Evolutionary conservation across 2,797 vertebrate species (phyloP).

Genomic region (Delichon dasypus): DNA sequence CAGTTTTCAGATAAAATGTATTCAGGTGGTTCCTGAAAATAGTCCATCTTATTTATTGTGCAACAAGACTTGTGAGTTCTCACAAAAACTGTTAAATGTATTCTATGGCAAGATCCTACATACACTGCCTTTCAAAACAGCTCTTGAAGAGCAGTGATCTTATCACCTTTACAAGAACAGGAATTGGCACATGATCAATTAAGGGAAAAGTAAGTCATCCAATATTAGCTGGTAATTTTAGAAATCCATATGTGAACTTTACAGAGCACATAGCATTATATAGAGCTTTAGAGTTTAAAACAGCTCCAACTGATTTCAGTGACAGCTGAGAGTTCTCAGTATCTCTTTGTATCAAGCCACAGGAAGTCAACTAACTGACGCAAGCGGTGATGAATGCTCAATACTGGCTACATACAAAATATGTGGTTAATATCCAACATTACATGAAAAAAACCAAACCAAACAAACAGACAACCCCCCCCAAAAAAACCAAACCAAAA

Average conservation of each 20-base stretch:
- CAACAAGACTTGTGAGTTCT: neutral
- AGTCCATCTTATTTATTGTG: neutral
- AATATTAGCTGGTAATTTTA: neutral
- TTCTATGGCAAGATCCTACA: neutral
- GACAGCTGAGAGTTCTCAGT: neutral
- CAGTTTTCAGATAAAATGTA: neutral
- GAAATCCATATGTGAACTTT: neutral
- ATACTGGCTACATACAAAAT: neutral
- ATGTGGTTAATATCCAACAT: neutral
- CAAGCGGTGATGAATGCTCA: neutral
- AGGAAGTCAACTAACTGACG: neutral
- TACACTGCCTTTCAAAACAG: neutral
- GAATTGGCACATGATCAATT: neutral
- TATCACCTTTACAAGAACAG: neutral
- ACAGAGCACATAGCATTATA: neutral
- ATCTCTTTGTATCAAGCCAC: conserved; percentile 8
- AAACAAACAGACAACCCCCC: too few species aligned
- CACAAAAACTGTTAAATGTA: neutral
- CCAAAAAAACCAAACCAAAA: neutral
- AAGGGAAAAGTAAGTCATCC: neutral
- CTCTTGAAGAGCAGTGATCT: neutral
- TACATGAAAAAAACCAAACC: neutral
- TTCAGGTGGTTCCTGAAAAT: neutral
- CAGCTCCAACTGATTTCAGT: neutral
- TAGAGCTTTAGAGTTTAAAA: neutral